Percentiles rank a stretch among this genome's conserved stretches.
Conservation (phyloP, 2,888 invertebrate genomes). For the Dryococelus australis region DNA sequence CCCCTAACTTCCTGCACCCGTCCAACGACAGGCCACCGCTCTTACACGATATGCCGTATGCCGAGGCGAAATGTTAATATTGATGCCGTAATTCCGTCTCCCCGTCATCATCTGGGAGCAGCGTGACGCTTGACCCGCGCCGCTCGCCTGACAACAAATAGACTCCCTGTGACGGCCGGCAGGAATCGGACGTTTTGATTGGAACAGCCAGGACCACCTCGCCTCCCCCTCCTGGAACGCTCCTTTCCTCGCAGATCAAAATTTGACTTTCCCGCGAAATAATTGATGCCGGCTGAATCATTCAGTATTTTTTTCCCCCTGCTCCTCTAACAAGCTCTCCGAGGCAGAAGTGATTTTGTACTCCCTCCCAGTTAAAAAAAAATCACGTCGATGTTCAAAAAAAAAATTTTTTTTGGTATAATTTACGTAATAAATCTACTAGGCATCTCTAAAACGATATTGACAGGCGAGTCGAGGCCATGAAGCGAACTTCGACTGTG, state of each 20-base stretch:
- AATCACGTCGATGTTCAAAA: neutral
- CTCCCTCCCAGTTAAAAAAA: neutral
- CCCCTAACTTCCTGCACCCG: no score
- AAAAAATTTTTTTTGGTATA: neutral
- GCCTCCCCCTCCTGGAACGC: neutral
- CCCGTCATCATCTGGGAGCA: neutral
- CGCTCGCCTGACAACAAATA: slow-evolving; percentile 9
- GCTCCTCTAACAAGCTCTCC: neutral
- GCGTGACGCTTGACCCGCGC: neutral
- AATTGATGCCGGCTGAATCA: neutral
- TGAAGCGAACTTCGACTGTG: neutral
- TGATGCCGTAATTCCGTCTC: neutral
- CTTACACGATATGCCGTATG: neutral
- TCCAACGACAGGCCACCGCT: neutral
- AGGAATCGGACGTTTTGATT: neutral
- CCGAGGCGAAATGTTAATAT: neutral
- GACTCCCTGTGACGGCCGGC: neutral
- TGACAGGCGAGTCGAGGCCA: neutral
- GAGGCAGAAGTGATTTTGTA: neutral
- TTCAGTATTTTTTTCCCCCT: neutral
- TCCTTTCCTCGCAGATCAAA: neutral
- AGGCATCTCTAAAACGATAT: neutral
- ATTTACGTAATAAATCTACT: slow-evolving; percentile 16
- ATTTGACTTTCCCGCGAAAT: neutral
- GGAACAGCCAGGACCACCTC: neutral